A percentile compares a stretch with the other conserved stretches of the same genome.
Evolutionary conservation across 2,888 invertebrate species (phyloP).

Genomic region (Pyrocoelia pectoralis): DNA sequence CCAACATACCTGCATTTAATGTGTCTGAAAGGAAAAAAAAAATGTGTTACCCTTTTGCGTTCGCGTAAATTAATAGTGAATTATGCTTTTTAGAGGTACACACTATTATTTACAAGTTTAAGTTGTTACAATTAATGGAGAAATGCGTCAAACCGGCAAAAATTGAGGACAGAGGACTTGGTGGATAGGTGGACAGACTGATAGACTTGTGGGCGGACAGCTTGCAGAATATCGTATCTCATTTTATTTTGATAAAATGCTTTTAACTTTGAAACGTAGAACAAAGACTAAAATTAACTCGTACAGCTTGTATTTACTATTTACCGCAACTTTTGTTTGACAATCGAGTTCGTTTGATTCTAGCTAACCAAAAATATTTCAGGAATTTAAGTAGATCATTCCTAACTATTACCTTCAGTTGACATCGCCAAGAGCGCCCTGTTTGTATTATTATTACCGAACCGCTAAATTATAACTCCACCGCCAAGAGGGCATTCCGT

Average conservation of each 20-base stretch:
- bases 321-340: conserved; percentile 21
- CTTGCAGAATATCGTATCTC: conserved; percentile 22
- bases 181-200: conserved; percentile 31
- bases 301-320: conserved; percentile 8
- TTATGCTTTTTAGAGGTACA: conserved; percentile 14
- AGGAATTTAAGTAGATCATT: conserved; percentile 26
- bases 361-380: conserved; percentile 20
- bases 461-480: conserved; percentile 39
- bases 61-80: conserved; percentile 12
- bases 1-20: conserved; percentile 32
- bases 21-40: conserved; percentile 26
- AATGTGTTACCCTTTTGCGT: conserved; percentile 18
- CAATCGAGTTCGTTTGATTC: conserved; percentile 20
- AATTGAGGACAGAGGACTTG: conserved; percentile 26
- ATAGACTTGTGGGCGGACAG: conserved; percentile 34
- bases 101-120: conserved; percentile 17
- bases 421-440: conserved; percentile 34
- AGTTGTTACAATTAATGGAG: conserved; percentile 19
- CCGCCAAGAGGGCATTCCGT: conserved; percentile 44
- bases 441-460: conserved; percentile 38
- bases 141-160: conserved; percentile 27
- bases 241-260: conserved; percentile 33
- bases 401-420: conserved; percentile 33
- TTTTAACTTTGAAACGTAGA: conserved; percentile 14
- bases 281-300: conserved; percentile 6